Base-by-base conservation (phyloP, 2,797 vertebrate genomes). In the Sebastes umbrosus region DNA sequence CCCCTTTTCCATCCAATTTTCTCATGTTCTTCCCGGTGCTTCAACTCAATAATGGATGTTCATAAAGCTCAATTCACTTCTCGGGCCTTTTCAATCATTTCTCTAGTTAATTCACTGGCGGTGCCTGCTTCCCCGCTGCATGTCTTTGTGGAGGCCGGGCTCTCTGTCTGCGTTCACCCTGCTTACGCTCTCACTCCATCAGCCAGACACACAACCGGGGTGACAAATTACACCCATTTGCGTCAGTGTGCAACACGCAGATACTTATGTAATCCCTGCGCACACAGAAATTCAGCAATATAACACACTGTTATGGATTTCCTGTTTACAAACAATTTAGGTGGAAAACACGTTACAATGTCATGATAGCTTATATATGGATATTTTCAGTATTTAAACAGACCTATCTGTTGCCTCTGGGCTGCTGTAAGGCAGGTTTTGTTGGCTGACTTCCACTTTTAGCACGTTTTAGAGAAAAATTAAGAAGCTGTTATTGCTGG, bases 11-110 rank as follows among this genome's bases (percentile, higher is more conserved):
- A 52, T 80, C 79, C 59, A 39, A 34, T 84, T 82, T 80, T 83
- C 78, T 77, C 77, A 18, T 65, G 10, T 88, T 93, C 83, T 71
- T 78, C 83, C 32, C 73, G 7, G 77, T 65, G 59, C 75, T 76
- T 80, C 32, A 52, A 71, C 85, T 80, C 62, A 77, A 80, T 94
- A 90, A 94, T 90, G 79, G 81, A 91, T 92, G 87, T 90, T 92
- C 83, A 84, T 86, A 55, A 93, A 90, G 83, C 83, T 90, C 80
- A 77, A 36, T 69, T 86, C 83, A 59, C 64, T 85, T 87, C 70
- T 80, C 3, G 24, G 75, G 70, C 71, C 79, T 83, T 88, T 92
- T 88, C 88, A 85, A 84, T 93, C 82, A 88, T 89, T 72, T 80
- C 60, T 80, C 75, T 63, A 36, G 84, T 89, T 92, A 88, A 92